Evolutionary conservation across 2,797 vertebrate species (phyloP).

Genomic region (Lophotriccus pileatus): DNA sequence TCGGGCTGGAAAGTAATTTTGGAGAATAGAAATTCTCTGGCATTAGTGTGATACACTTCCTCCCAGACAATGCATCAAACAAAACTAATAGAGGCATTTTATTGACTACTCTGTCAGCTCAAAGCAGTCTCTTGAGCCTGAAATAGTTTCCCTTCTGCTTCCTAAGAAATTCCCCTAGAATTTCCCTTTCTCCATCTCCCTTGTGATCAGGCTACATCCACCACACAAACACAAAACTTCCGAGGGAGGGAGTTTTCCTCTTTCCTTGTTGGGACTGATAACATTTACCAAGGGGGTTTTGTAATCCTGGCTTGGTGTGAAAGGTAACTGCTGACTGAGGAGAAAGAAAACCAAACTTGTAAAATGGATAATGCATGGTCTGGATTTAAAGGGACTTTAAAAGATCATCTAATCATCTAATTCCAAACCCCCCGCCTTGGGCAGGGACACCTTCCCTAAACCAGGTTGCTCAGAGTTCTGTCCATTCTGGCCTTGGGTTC

Average conservation of each 20-base stretch:
- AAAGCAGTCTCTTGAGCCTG: neutral
- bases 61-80: neutral
- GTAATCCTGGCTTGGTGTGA: neutral
- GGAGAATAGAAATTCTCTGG: slow-evolving; percentile 26
- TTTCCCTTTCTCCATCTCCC: slow-evolving; percentile 6
- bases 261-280: neutral
- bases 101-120: neutral
- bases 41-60: slow-evolving; percentile 1
- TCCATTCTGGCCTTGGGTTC: neutral
- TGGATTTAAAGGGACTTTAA: neutral
- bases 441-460: neutral
- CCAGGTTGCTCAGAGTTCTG: neutral
- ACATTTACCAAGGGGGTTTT: slow-evolving; percentile 18
- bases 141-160: slow-evolving; percentile 54
- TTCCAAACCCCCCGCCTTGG: neutral
- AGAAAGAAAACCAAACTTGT: neutral
- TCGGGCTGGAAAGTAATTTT: neutral
- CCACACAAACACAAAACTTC: neutral
- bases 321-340: neutral
- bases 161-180: slow-evolving; percentile 57
- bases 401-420: neutral
- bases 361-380: neutral
- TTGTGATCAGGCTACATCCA: neutral
- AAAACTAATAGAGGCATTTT: neutral
- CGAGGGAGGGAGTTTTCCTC: neutral